A percentile compares a stretch with the other conserved stretches of the same genome.
Conservation (phyloP, 1,140 invertebrate species). For the Harlomillsia oculata region DNA sequence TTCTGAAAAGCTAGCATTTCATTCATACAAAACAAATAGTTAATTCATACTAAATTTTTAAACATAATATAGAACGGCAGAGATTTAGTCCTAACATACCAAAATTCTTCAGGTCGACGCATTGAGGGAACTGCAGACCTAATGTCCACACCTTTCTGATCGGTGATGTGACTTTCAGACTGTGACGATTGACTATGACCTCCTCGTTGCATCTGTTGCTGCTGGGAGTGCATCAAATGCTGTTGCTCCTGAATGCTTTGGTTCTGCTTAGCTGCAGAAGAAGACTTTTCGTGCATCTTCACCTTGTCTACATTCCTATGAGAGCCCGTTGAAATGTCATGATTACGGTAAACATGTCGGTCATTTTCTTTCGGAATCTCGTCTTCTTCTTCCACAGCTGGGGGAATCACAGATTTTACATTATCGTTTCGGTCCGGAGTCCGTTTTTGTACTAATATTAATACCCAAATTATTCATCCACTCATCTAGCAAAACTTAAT, state of each 20-base stretch:
- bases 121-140: constrained; percentile 10
- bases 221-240: constrained; percentile 9
- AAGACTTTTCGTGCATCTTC: constrained; percentile 24
- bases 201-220: constrained; percentile 6
- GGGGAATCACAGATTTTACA: constrained; percentile 29
- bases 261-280: constrained; percentile 38
- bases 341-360: background rate
- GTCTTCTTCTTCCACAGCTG: constrained; percentile 24
- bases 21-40: background rate
- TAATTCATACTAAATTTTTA: background rate
- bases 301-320: background rate
- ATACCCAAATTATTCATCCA: background rate
- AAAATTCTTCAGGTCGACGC: constrained; percentile 9
- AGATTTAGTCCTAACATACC: background rate
- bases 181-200: background rate
- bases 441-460: constrained; percentile 33
- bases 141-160: constrained; percentile 6
- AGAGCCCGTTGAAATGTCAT: constrained; percentile 10
- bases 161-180: constrained; percentile 1
- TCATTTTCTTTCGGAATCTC: constrained; percentile 18
- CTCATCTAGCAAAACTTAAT: background rate
- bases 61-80: constrained; percentile 43
- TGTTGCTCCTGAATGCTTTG: constrained; percentile 26
- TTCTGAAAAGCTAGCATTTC: constrained; percentile 49
- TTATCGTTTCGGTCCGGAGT: constrained; percentile 24